These are phyloP conservation scores for Steinernema khuongi DNA, from an alignment of 1,140 invertebrate species.

Conservation along the genomic window DNA sequence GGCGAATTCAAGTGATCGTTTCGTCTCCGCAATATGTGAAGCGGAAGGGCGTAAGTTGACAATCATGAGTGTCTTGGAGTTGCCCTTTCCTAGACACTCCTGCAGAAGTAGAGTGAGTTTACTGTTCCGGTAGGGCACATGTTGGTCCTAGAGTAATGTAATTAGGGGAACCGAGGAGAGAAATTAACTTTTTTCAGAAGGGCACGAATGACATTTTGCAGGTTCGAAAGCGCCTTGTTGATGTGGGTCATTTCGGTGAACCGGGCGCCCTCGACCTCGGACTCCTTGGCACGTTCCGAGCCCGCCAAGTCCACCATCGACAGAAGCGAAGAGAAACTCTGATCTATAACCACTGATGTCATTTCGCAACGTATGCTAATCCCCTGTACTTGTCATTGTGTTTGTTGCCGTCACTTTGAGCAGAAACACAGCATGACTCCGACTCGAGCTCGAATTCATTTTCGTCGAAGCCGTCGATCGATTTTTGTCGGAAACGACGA, in stretches of 20 bases:
- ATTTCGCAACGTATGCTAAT: slow-evolving; percentile 31
- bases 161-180: neutral
- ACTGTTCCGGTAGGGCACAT: slow-evolving; percentile 63
- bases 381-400: slow-evolving; percentile 61
- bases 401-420: slow-evolving; percentile 69
- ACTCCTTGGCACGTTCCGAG: slow-evolving; percentile 60
- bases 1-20: slow-evolving; percentile 59
- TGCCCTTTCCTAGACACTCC: slow-evolving; percentile 64
- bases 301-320: slow-evolving; percentile 61
- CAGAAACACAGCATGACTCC: slow-evolving; percentile 86
- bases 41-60: slow-evolving; percentile 64
- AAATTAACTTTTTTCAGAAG: slow-evolving; percentile 66
- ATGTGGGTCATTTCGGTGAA: slow-evolving; percentile 62
- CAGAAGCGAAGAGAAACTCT: slow-evolving; percentile 66
- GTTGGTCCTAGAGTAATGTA: slow-evolving; percentile 9
- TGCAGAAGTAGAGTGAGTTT: slow-evolving; percentile 65
- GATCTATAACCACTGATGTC: neutral
- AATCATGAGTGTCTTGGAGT: slow-evolving; percentile 65
- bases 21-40: slow-evolving; percentile 63
- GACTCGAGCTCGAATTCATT: slow-evolving; percentile 84
- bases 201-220: slow-evolving; percentile 62
- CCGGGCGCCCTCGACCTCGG: slow-evolving; percentile 58
- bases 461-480: slow-evolving; percentile 80
- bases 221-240: slow-evolving; percentile 61
- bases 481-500: slow-evolving; percentile 72